Evolutionary conservation across 1,140 invertebrate genomes (phyloP), one percentile per base, ranked within the genome.

Genomic region (Micrasema longulum): DNA sequence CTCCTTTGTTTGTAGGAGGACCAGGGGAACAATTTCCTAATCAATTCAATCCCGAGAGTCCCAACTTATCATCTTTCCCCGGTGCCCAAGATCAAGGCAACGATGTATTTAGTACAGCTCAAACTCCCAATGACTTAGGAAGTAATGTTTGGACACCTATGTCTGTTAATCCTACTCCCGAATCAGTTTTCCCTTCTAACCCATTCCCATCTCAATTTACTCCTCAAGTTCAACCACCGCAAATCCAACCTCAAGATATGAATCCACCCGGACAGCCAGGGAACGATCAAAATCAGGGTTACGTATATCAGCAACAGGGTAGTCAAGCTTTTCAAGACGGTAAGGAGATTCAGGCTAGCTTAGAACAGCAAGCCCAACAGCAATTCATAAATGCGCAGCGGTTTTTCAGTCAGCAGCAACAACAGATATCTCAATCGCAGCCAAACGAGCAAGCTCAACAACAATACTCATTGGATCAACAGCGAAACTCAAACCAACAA

Each of bases 401-500:
- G 31, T 64, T 64, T 26, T 64, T 64, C 60, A 47, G 41, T 26
- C 67, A 62, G 6, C 72, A 74, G 14, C 65, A 71, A 14, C 65
- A 63, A 38, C 26, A 45, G 47, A 70, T 60, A 41, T 23, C 72
- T 18, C 71, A 82, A 45, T 79, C 83, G 55, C 62, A 83, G 41
- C 80, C 83, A 35, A 80, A 83, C 23, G 81, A 83, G 60, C 45
- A 79, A 55, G 52, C 41, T n/a, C 47, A 72, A 6, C 48, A 71
- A 12, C 47, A 71, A 14, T 36, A 53, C 12, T 26, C 35, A 14
- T 57, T 64, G 16, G 66, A 55, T 4, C 50, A 69, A 35, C 55
- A 71, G 11, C 35, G 52, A 22, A 45, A 50, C 18, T 38, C 14
- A 6, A 50, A 62, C 22, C 36, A 55, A 36, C 52, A 55, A 23